Conservation (phyloP, 2,888 invertebrate species). For the Stegana nigrithorax region DNA sequence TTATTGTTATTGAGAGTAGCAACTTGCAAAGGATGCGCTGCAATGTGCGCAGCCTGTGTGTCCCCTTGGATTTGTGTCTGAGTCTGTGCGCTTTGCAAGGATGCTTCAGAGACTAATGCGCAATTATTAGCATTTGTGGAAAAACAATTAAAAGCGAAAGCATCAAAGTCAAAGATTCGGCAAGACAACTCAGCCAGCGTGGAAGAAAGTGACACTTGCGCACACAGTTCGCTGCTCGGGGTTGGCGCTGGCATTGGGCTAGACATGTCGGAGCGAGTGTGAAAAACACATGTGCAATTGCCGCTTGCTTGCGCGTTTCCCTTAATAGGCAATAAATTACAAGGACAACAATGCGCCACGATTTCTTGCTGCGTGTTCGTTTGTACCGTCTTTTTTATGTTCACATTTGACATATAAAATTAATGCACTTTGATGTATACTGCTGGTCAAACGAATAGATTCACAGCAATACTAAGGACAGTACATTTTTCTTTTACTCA, state of each 20-base stretch:
- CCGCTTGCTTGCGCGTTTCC: slow-evolving; percentile 35
- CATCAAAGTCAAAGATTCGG: neutral
- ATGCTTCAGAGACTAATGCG: slow-evolving; percentile 40
- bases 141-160: slow-evolving; percentile 47
- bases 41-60: too few species aligned
- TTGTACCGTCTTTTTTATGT: slow-evolving; percentile 15
- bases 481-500: too few species aligned
- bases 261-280: neutral
- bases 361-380: slow-evolving; percentile 41
- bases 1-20: slow-evolving; percentile 47
- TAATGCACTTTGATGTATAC: slow-evolving; percentile 43
- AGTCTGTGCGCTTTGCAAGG: too few species aligned
- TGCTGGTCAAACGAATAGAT: neutral
- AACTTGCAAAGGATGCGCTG: too few species aligned
- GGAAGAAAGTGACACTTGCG: slow-evolving; percentile 13
- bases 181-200: neutral
- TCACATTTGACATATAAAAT: slow-evolving; percentile 43
- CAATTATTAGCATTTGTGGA: slow-evolving; percentile 61
- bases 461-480: neutral
- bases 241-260: neutral
- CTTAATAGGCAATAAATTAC: slow-evolving; percentile 65
- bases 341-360: slow-evolving; percentile 56
- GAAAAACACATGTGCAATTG: slow-evolving; percentile 51
- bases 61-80: too few species aligned
- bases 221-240: neutral